Base-by-base conservation (phyloP, 2,113 vertebrate genomes). In the Pseudorasbora parva region DNA sequence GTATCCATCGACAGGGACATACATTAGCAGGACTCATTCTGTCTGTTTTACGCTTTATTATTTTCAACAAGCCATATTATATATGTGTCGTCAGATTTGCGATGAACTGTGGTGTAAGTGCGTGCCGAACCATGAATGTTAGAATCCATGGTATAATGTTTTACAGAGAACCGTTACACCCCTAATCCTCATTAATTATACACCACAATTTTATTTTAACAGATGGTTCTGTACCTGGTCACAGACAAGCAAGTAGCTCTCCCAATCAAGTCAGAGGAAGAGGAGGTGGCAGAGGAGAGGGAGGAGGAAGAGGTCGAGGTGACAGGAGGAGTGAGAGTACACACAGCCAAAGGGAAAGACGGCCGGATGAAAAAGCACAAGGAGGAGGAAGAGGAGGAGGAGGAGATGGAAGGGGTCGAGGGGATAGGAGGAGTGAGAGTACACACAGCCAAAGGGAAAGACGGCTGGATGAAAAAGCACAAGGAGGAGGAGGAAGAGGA, bases 161-260 rank as follows among this genome's bases (percentile, higher is more conserved):
- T 37, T 37, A 37, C 5, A 37, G 37, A 37, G 37, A 37, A 37
- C 37, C 1, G 37, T 37, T 37, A 37, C 37, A 37, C 37, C 6
- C 37, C 6, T 7, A 37, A 37, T 51, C 27, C 15, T 37, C 6
- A 56, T 37, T 57, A 3, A 3, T 57, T 41, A 33, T 57, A 41
- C 15, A 33, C 25, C 2, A 37, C 10, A 1, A 33, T 54, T 21
- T 15, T 73, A 33, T 64, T 76, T 77, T 41, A 54, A 41, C 17
- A 64, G 73, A 66, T 76, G 83, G 45, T 82, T 77, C 85, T 81
- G 83, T 37, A 59, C 56, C 71, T 83, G 82, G 60, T 27, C 69
- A 64, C 54, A 82, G 78, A 68, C 87, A 85, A 45, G 73, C 68
- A 74, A 66, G 83, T 82, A 77, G 60, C 12, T 80, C 85, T 54